Evolutionary conservation across 2,888 invertebrate species (phyloP), one percentile per base, ranked within the genome.

Genomic region (Ormyrus labotus): DNA sequence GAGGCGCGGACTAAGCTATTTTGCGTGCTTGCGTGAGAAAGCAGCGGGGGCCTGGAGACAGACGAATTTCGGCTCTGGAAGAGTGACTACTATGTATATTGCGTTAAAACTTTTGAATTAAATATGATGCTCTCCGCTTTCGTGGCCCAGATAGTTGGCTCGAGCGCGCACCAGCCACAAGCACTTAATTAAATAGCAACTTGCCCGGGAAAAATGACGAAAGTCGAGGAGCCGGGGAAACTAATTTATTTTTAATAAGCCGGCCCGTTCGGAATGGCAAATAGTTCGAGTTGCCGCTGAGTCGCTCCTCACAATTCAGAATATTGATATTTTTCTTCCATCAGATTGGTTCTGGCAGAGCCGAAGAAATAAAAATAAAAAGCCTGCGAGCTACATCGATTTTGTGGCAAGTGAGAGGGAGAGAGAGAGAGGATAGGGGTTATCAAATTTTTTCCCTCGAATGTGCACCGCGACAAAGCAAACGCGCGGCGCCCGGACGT

Each of bases 391-490:
- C 34, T 34, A 34, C 34, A 34, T 34, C 34, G 34, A 34, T 34
- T 34, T 34, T 34, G 34, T 34, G 34, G 34, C 34, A 34, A 34
- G 34, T 34, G 34, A 34, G 34, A 34, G 34, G 34, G 34, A 34
- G 34, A 4, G 34, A 34, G 34, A 1, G 19, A 34, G 34, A 34
- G 34, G 34, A 34, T 19, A 58, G 51, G 53, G 57, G 80, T 72
- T 81, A 81, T 78, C 75, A 78, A 78, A 78, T 81, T 75, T 75
- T 55, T 79, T 75, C 55, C 71, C 71, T 65, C 67, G 60, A 64
- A 48, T 64, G 57, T 74, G 70, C 65, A 51, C 51, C 51, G 50
- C 72, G 72, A 63, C 63, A 61, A 63, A 71, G 47, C 61, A 11
- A 13, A 10, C 64, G 60, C 50, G 64, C 13, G 13, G 75, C 50